Conservation (phyloP, 2,113 vertebrate genomes). For the Carlito syrichta region DNA sequence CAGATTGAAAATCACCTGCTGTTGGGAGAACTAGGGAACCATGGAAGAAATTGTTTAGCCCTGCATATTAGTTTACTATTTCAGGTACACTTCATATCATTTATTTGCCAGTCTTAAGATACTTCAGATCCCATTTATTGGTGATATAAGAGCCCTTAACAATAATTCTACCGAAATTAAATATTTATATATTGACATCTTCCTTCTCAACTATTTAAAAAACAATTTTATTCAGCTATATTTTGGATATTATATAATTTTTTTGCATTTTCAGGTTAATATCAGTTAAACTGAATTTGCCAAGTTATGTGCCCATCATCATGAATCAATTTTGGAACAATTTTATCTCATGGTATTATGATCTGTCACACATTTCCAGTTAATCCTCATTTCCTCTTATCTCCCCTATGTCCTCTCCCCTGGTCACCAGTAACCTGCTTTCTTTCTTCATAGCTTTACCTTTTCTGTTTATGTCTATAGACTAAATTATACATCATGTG, state of each 20-base stretch:
- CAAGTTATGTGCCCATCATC: not conserved
- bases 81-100: not conserved
- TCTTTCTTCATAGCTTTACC: not conserved
- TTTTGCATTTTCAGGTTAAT: too few relatives aligned
- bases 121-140: not conserved
- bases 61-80: not conserved
- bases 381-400: not conserved
- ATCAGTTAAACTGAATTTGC: too few relatives aligned
- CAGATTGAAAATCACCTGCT: not conserved
- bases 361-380: not conserved
- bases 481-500: not conserved
- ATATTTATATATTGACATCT: not conserved
- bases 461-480: not conserved
- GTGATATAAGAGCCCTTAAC: not conserved
- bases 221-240: not conserved
- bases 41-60: not conserved
- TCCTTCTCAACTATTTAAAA: not conserved
- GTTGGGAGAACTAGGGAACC: not conserved
- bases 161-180: conserved; percentile 1
- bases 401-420: fast-evolving
- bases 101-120: not conserved
- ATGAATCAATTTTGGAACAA: not conserved
- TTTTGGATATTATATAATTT: not conserved
- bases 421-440: not conserved
- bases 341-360: not conserved